Evolutionary conservation across 2,797 vertebrate species (phyloP).

Genomic region (Buphagus erythrorhynchus): DNA sequence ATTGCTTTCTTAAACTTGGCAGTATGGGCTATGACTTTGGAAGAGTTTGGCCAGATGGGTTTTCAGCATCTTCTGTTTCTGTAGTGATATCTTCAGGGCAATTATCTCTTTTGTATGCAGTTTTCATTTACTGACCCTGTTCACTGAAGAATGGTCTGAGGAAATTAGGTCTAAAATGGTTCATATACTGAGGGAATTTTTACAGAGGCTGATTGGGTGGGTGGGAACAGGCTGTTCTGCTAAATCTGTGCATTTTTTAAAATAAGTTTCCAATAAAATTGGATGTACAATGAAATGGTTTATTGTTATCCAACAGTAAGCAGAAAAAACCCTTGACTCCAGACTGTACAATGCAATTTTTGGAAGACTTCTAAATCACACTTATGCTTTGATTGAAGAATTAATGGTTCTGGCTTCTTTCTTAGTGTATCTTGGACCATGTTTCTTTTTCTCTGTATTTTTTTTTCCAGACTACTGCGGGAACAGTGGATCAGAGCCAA

Average conservation of each 20-base stretch:
- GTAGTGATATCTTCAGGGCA: not conserved
- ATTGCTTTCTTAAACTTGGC: not conserved
- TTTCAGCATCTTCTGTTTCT: not conserved
- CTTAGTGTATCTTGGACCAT: not conserved
- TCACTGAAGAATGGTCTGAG: not conserved
- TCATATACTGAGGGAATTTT: not conserved
- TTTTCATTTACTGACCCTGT: not conserved
- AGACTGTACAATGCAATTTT: not conserved
- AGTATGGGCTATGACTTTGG: not conserved
- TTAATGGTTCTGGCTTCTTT: not conserved
- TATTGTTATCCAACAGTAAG: not conserved
- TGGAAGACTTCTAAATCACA: not conserved
- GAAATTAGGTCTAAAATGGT: not conserved
- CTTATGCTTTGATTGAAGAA: not conserved
- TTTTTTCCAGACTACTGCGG: constrained; percentile 83
- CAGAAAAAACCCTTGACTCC: not conserved
- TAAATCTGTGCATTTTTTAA: not conserved
- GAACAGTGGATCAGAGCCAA: constrained; percentile 94
- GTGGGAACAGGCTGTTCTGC: not conserved
- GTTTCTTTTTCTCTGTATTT: not conserved
- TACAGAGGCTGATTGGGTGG: not conserved
- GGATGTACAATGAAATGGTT: not conserved
- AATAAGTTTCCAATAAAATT: not conserved
- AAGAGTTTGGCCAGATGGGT: not conserved
- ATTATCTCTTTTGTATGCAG: not conserved